Percentiles rank a stretch among this genome's conserved stretches.
These are phyloP conservation scores for Melanogrammus aeglefinus DNA, from an alignment of 2,797 vertebrate genomes.

Conservation along the genomic window DNA sequence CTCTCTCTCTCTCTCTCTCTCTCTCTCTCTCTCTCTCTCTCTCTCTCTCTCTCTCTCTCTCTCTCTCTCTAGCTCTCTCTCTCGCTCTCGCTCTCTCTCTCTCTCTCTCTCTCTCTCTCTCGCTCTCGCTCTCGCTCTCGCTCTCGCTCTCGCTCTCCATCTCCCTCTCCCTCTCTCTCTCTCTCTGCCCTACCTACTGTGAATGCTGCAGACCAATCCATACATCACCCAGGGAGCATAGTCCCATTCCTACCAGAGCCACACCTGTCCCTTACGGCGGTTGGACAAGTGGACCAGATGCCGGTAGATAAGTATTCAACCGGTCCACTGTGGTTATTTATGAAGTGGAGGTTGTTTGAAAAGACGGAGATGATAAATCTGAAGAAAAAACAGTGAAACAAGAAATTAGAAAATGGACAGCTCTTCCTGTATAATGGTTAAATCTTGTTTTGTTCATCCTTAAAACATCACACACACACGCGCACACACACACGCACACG, in stretches of 20 bases:
- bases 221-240: conserved; percentile 71
- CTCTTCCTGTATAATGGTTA: no score
- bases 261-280: no score
- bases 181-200: conserved; percentile 52
- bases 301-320: no score
- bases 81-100: neutral
- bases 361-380: no score
- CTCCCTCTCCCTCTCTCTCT: conserved; percentile 20
- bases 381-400: no score
- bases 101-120: conserved; percentile 22
- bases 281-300: no score
- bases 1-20: conserved; percentile 21
- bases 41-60: conserved; percentile 34
- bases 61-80: neutral
- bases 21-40: conserved; percentile 21
- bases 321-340: no score
- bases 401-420: no score
- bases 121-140: conserved; percentile 30
- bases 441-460: no score
- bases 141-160: conserved; percentile 23
- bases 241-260: conserved; percentile 62
- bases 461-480: no score
- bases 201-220: conserved; percentile 73
- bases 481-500: no score
- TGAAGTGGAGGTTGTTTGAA: no score